These are phyloP conservation scores for Linnaemya tessellans DNA, from an alignment of 2,888 invertebrate genomes.

Conservation along the genomic window DNA sequence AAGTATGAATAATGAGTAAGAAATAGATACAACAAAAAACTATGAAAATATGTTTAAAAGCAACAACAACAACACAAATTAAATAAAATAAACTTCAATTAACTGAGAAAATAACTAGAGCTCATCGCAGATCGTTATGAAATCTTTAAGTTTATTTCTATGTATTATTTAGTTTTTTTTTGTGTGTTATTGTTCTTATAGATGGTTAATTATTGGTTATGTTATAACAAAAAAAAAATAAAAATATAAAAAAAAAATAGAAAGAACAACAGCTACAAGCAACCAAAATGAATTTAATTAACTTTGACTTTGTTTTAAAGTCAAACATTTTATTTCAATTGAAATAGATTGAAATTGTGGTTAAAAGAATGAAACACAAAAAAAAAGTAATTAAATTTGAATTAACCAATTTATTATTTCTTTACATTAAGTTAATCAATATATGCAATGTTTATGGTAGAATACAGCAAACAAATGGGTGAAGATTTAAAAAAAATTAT, in stretches of 20 bases:
- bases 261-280: slow-evolving; percentile 15
- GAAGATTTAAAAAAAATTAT: background rate
- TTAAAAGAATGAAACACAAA: slow-evolving; percentile 12
- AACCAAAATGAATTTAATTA: slow-evolving; percentile 59
- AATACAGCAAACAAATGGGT: background rate
- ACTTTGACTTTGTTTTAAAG: slow-evolving; percentile 63
- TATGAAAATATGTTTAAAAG: background rate
- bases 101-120: slow-evolving; percentile 73
- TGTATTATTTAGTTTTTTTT: slow-evolving; percentile 36
- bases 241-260: too few species aligned
- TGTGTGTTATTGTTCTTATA: slow-evolving; percentile 48
- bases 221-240: slow-evolving; percentile 39
- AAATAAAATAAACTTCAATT: slow-evolving; percentile 68
- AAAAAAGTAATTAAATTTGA: background rate
- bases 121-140: slow-evolving; percentile 73
- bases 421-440: background rate
- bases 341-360: slow-evolving; percentile 31
- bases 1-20: slow-evolving; percentile 39
- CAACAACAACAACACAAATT: slow-evolving; percentile 13
- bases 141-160: slow-evolving; percentile 64
- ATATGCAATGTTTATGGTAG: background rate
- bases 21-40: slow-evolving; percentile 28
- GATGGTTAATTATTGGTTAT: slow-evolving; percentile 58
- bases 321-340: slow-evolving; percentile 23
- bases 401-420: background rate